Evolutionary conservation across 2,113 vertebrate species (phyloP), one percentile per base, ranked within the genome.

Genomic region (Misgurnus mizolepis): DNA sequence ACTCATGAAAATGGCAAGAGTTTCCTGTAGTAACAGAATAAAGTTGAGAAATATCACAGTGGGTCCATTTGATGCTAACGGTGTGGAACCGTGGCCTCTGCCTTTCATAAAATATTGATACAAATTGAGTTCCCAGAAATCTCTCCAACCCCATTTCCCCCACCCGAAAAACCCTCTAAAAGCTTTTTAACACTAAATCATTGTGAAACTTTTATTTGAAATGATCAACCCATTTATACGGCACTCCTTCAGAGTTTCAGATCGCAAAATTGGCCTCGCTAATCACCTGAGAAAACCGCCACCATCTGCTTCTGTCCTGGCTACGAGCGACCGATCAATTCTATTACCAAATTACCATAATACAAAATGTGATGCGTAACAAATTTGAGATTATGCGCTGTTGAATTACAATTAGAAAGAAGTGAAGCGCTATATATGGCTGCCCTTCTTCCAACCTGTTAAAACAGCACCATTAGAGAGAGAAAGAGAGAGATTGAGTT

Each of bases 401-500:
- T 76, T 82, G 82, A 88, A 90, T 88, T 88, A 84, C 85, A 91
- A 90, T 88, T 89, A 91, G 81, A 77, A 83, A 82, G 34, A 67
- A 56, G 69, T 71, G 27, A 60, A 62, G 70, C 79, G 84, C 83
- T 83, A 67, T 83, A 67, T 83, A 83, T 58, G 64, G 73, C 68
- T 74, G 62, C 62, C 18, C 58, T 64, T 40, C 43, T 75, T 22
- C 22, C 22, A 75, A 56, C 41, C 72, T 49, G 72, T 15, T 69
- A 11, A 71, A 82, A 50, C 11, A 58, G 75, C 15, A 53, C n/a
- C 17, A 61, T 5, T 22, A 15, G 58, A 68, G 34, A n/a, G 18
- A 18, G 45, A 53, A 17, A 27, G n/a, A 50, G 12, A 53, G 49
- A 10, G 12, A 53, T 11, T 12, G 49, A 53, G 49, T 47, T 47